Evolutionary conservation across 2,888 invertebrate genomes (phyloP), one percentile per base, ranked within the genome.

Genomic region (Temnothorax ravouxi): DNA sequence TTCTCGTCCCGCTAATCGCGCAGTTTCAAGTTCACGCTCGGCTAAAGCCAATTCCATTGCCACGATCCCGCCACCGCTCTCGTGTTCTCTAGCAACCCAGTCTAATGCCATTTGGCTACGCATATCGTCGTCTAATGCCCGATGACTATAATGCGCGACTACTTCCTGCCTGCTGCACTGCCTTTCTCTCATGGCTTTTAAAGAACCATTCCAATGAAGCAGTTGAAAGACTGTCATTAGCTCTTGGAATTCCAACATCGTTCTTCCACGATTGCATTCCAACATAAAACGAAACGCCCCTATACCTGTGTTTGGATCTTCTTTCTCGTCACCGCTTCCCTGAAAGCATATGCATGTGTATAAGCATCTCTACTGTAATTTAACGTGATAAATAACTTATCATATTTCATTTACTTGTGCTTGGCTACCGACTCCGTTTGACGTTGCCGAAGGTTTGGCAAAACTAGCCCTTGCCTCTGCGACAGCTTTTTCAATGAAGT

Each of bases 181-280:
- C 64, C 99, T 96, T 95, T 99, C 99, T 67, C 99, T 96, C 99
- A 99, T 99, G 64, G 99, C 99, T 92, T 98, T 98, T 91, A 99
- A 95, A 89, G 98, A 98, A n/a, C 99, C 99, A 95, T 99, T 99
- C 99, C 99, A 99, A 95, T 99, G 99, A 76, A 99, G 96, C 89
- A 99, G 96, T 95, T 99, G 99, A 95, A 99, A 99, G 69, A 99
- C 99, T n/a, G 99, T 99, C 99, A 99, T 99, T 92, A 99, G 95
- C 95, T 99, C 99, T 95, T 99, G 99, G 96, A 99, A 99, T 95
- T 99, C 99, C 88, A 99, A 96, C 99, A 99, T 99, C 76, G 99
- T 98, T 88, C 98, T 97, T 0, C 96, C 96, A 86, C 95, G 96
- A 93, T 96, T 96, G 83, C 96, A 95, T 91, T 96, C 96, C 87